Evolutionary conservation across 2,797 vertebrate species (phyloP).

Genomic region (Ambastaia sidthimunki): DNA sequence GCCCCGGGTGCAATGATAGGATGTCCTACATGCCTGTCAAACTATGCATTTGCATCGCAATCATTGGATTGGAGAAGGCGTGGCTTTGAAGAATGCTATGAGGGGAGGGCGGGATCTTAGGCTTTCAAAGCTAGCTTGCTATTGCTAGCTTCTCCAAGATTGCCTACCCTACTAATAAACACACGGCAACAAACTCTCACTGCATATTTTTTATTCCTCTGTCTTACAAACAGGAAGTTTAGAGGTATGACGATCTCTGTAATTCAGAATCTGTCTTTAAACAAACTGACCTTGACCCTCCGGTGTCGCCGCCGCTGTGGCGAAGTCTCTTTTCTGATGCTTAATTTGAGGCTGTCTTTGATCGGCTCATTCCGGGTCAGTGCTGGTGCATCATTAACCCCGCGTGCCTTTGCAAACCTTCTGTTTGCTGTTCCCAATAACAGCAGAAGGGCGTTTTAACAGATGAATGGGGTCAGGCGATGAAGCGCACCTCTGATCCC

Average conservation of each 20-base stretch:
- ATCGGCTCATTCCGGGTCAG: conserved; percentile 40
- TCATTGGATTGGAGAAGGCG: too few species aligned
- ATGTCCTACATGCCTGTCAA: too few species aligned
- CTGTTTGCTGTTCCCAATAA: conserved; percentile 36
- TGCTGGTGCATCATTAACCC: conserved; percentile 44
- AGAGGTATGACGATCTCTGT: not conserved
- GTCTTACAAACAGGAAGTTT: not conserved
- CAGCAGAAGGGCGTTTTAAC: conserved; percentile 6
- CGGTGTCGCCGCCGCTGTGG: not conserved
- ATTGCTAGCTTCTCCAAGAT: too few species aligned
- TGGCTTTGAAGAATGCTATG: too few species aligned
- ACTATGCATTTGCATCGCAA: too few species aligned
- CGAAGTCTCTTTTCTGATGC: conserved; percentile 22
- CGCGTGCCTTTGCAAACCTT: conserved; percentile 40
- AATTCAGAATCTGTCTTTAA: conserved; percentile 17
- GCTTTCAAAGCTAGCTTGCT: too few species aligned
- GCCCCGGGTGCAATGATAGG: too few species aligned
- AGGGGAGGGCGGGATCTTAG: too few species aligned
- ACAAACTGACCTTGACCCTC: conserved; percentile 24
- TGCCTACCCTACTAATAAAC: too few species aligned
- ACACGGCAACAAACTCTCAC: not conserved
- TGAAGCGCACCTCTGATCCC: conserved; percentile 23
- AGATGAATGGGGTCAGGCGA: not conserved
- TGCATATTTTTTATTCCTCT: conserved; percentile 20
- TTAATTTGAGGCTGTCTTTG: conserved; percentile 42